phyloP scores from a whole-genome alignment of 2,888 invertebrate species.

The Eremobia ochroleuca region DNA sequence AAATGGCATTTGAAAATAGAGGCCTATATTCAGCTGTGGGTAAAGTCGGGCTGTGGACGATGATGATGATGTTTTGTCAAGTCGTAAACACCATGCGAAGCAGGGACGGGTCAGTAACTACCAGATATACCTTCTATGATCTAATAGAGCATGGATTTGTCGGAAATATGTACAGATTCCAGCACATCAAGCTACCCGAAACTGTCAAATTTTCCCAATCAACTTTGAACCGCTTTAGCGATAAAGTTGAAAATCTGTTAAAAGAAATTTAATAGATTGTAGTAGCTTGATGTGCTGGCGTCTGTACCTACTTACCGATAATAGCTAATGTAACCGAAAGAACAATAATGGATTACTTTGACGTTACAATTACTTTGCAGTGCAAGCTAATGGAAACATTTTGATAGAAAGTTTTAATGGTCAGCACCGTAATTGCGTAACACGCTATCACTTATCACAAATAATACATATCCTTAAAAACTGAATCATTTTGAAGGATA shows the following conservation, averaged over 20 bases:
- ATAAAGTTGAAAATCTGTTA: no score
- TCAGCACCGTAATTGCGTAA: neutral
- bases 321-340: slow-evolving; percentile 15
- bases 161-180: slow-evolving; percentile 39
- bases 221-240: no score
- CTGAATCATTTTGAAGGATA: neutral
- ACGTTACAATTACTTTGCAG: neutral
- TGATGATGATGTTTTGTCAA: no score
- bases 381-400: slow-evolving; percentile 17
- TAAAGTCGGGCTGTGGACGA: no score
- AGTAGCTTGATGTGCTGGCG: no score
- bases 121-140: slow-evolving; percentile 20
- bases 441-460: neutral
- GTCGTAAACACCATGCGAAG: neutral
- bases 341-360: slow-evolving; percentile 24
- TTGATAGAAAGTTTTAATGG: slow-evolving; percentile 6
- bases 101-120: neutral
- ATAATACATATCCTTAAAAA: no score
- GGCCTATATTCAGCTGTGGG: no score
- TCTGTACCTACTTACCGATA: slow-evolving; percentile 3
- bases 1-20: no score
- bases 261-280: no score
- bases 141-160: slow-evolving; percentile 69
- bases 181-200: no score
- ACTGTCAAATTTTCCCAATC: no score